Base-by-base conservation (phyloP, 2,888 invertebrate genomes). In the Parnassius orleans region DNA sequence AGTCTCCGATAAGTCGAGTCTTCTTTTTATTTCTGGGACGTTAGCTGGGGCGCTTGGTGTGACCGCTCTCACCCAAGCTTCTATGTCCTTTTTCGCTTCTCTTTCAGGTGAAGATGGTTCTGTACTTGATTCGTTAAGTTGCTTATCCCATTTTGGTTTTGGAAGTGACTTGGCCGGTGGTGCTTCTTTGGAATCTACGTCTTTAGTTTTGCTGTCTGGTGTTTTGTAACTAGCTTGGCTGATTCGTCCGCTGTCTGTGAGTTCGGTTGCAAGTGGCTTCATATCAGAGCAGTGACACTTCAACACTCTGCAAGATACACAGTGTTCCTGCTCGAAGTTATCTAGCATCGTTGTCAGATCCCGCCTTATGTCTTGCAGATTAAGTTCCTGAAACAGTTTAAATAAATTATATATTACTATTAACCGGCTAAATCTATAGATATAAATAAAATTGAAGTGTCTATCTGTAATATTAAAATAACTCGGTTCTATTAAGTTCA, bases 281-380 rank as follows among this genome's bases (percentile, higher is more conserved):
- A 14, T 2, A 7, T 64, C 67, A 12, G 56, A 9, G 53, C 80
- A 79, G 43, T 64, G 48, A 60, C 77, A 80, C 43, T 73, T 75
- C 5, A 80, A 66, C 1, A 66, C 63, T 63, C 72, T 69, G 68
- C 80, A 80, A 9, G 52, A 15, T 48, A 67, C 62, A 65, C 78
- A 80, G 48, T 77, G 76, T 0, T 57, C 57, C 44, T 65, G 64
- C 15, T 72, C 69, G 55, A 68, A 68, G 5, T 68, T 69, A 10
- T 81, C 79, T 1, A 81, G 60, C 58, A 80, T 68, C 1, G 65
- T 55, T 19, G 76, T 67, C 15, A 81, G 64, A 3, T 79, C 75
- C 1, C 72, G 69, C n/a, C 76, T 64, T 12, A 76, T 66, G 3
- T 68, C 62, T 41, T 77, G 74, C 12, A 82, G 71, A 64, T 78